These are phyloP conservation scores for Zeuzera pyrina DNA, from an alignment of 2,888 invertebrate species.

Conservation along the genomic window DNA sequence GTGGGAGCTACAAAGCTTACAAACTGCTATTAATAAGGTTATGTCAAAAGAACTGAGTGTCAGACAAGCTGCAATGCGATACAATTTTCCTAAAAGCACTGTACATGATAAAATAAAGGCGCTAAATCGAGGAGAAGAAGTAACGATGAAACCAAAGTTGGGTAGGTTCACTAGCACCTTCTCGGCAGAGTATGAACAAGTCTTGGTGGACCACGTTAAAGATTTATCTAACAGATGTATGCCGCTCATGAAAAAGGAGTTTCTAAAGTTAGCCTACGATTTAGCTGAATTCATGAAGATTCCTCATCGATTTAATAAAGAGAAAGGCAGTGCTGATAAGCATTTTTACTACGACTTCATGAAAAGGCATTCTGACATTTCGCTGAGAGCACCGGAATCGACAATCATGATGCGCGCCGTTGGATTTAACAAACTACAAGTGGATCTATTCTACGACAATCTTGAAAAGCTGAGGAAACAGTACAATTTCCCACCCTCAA, in stretches of 20 bases:
- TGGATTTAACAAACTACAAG: constrained; percentile 18
- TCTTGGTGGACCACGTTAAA: constrained; percentile 13
- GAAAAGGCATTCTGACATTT: constrained; percentile 11
- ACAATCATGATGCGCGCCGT: constrained; percentile 16
- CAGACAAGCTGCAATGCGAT: constrained; percentile 4
- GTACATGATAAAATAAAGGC: constrained; percentile 5
- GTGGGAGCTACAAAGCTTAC: constrained; percentile 5
- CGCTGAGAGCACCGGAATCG: constrained; percentile 15
- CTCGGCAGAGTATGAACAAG: constrained; percentile 12
- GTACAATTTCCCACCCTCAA: constrained; percentile 16
- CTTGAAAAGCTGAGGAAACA: constrained; percentile 11
- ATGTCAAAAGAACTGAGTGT: constrained; percentile 4
- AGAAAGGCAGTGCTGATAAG: constrained; percentile 5
- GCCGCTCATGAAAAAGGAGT: constrained; percentile 12
- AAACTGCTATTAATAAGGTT: constrained; percentile 6
- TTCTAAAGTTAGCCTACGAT: neutral
- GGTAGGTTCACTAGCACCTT: constrained; percentile 12
- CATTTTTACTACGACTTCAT: constrained; percentile 13
- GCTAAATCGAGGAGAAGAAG: constrained; percentile 7
- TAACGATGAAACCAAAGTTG: constrained; percentile 7
- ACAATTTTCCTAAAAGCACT: constrained; percentile 6
- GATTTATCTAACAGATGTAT: constrained; percentile 12
- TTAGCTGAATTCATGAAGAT: constrained; percentile 10
- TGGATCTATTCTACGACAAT: constrained; percentile 15
- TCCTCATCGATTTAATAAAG: constrained; percentile 12